Conservation (phyloP, 2,888 invertebrate genomes). For the Dione vanillae region DNA sequence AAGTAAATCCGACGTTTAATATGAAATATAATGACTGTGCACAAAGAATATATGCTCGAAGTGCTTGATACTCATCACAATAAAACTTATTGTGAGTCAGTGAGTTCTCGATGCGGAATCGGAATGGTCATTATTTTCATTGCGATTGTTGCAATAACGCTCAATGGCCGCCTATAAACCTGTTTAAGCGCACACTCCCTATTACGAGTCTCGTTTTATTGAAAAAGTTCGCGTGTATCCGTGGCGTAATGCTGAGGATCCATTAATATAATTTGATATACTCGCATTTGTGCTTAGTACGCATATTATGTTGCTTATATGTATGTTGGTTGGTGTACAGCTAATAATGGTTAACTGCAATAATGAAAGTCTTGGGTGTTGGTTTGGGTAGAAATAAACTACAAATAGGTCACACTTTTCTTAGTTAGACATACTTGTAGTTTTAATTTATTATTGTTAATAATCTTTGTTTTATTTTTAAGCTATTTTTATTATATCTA, state of each 20-base stretch:
- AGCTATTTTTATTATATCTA: too few relatives aligned
- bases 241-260: conserved; percentile 32
- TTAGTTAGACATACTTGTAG: too few relatives aligned
- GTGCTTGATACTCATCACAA: conserved; percentile 8
- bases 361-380: background rate
- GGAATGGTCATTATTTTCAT: conserved; percentile 51
- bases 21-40: background rate
- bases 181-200: conserved; percentile 49
- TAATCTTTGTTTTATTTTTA: too few relatives aligned
- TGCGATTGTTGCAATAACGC: conserved; percentile 50
- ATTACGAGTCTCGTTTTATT: conserved; percentile 50
- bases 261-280: conserved; percentile 14
- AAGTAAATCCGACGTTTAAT: conserved; percentile 1
- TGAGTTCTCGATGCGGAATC: conserved; percentile 39
- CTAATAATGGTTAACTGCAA: background rate
- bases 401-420: background rate
- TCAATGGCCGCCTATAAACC: conserved; percentile 51
- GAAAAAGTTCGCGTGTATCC: conserved; percentile 49
- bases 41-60: conserved; percentile 1
- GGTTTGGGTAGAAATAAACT: background rate
- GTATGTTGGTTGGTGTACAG: background rate
- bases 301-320: background rate
- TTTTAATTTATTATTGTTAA: too few relatives aligned
- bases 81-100: conserved; percentile 20
- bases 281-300: conserved; percentile 1